Percentiles rank a stretch among this genome's conserved stretches.
These are phyloP conservation scores for Conus betulinus DNA, from an alignment of 1,140 invertebrate species.

Conservation along the genomic window DNA sequence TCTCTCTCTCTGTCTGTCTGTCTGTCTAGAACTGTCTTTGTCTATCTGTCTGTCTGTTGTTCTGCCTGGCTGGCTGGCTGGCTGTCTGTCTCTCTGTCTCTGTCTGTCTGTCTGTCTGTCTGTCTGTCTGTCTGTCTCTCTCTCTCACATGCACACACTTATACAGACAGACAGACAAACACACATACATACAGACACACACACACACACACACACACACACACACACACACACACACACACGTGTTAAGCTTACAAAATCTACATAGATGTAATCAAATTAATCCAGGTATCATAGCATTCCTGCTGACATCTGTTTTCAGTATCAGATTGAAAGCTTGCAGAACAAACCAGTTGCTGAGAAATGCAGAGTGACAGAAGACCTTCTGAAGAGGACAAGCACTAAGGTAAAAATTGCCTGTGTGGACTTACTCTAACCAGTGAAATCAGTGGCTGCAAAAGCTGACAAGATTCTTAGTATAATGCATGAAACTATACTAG, in stretches of 20 bases:
- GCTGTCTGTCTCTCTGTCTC: too few relatives aligned
- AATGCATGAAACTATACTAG: too few relatives aligned
- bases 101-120: too few relatives aligned
- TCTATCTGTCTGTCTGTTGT: too few relatives aligned
- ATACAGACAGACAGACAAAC: neutral
- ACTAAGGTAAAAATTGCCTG: neutral
- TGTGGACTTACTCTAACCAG: neutral
- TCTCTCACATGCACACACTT: neutral
- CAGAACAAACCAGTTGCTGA: neutral
- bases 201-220: constrained; percentile 23
- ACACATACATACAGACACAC: constrained; percentile 16
- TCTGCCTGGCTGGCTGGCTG: too few relatives aligned
- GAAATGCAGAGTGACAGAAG: constrained; percentile 22
- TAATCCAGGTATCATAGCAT: too few relatives aligned
- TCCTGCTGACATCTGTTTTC: neutral
- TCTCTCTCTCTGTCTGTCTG: neutral
- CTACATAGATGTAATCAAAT: too few relatives aligned
- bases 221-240: constrained; percentile 25
- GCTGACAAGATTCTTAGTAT: too few relatives aligned
- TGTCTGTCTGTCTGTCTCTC: too few relatives aligned
- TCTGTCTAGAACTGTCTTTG: too few relatives aligned
- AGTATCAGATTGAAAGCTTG: constrained; percentile 21
- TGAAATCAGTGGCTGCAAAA: too few relatives aligned
- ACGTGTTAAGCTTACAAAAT: neutral
- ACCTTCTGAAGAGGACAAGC: constrained; percentile 19